Base-by-base conservation (phyloP, 2,888 invertebrate genomes). In the Nemapogon koenigi region DNA sequence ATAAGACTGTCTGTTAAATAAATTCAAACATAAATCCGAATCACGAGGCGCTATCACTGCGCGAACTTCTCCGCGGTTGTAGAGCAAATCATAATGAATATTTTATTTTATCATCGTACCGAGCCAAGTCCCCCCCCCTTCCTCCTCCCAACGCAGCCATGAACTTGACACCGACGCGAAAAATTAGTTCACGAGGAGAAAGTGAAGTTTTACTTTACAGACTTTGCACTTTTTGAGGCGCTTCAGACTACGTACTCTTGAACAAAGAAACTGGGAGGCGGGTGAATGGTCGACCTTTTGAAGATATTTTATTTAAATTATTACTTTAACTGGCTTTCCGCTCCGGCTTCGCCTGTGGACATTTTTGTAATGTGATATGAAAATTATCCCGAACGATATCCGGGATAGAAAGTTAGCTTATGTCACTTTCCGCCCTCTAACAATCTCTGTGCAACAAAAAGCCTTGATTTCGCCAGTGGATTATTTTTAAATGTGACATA, bases 121-220 rank as follows among this genome's bases (percentile, higher is more conserved):
- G 25, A 22, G 22, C 32, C 38, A 16, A 18, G 11, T 29, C 16
- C 30, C 38, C 32, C 16, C 32, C 14, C 15, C 17, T 11, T n/a
- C 26, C 16, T 31, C 19, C 16, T 15, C 19, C 14, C 32, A 32
- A 29, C 46, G 42, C 57, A 68, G 63, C 72, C 72, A 53, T 78
- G 76, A 78, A 76, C 76, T 76, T 78, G 78, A 78, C 76, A 76
- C 73, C 66, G 65, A 66, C 62, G 64, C 73, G 76, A 78, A 78
- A 78, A 76, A 76, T 76, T 75, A 76, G 76, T 76, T 76, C 75
- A 69, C 70, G 72, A 68, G 72, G 64, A 75, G 75, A 72, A 73
- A 73, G 72, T 73, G 75, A 78, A 11, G 15, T 35, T 35, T 14
- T 65, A 75, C 75, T 67, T 69, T 66, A 68, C 70, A 58, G 71